Evolutionary conservation across 1,140 invertebrate species (phyloP).

Genomic region (Globodera rostochiensis): DNA sequence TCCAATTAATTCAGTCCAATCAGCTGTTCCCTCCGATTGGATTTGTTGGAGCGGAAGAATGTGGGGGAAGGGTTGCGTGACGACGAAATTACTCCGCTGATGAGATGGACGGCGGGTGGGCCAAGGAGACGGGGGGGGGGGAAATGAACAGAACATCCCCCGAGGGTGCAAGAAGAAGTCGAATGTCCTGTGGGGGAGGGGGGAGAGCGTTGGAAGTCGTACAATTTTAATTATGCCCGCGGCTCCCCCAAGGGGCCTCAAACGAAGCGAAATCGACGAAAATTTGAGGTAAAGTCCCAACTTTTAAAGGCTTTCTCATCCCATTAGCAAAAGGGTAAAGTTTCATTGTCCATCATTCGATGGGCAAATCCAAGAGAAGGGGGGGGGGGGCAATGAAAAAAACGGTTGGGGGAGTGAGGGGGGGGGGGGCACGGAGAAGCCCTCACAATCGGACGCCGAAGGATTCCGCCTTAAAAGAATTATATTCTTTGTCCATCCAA

Average conservation of each 20-base stretch:
- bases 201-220: neutral
- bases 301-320: neutral
- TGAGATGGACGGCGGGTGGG: neutral
- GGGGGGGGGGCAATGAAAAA: neutral
- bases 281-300: neutral
- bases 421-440: too few species aligned
- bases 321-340: neutral
- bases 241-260: neutral
- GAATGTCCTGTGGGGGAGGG: neutral
- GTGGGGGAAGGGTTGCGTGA: neutral
- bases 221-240: neutral
- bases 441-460: neutral
- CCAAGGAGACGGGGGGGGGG: neutral
- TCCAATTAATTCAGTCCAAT: neutral
- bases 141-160: neutral
- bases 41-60: neutral
- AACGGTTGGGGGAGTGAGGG: neutral
- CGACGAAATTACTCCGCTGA: neutral
- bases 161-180: neutral
- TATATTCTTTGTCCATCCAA: neutral
- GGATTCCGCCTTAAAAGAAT: neutral
- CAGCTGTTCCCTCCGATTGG: conserved; percentile 1
- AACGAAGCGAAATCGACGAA: neutral
- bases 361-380: neutral
- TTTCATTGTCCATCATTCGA: neutral